Evolutionary conservation across 2,888 invertebrate species (phyloP).

Genomic region (Biston stratarius): DNA sequence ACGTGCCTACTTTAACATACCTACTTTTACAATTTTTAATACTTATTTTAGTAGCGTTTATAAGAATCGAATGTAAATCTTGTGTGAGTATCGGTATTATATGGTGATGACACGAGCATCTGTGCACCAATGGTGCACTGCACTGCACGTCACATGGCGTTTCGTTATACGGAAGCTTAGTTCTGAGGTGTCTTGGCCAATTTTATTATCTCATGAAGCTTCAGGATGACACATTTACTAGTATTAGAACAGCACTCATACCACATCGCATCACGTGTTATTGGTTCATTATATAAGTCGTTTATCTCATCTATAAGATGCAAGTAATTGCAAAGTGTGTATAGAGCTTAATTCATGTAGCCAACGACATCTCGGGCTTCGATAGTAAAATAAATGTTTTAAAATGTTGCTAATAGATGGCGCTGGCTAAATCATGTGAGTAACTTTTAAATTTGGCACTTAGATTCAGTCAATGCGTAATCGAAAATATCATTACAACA

Average conservation of each 20-base stretch:
- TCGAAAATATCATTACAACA: too few species aligned
- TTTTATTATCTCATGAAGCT: neutral
- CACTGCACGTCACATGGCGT: too few species aligned
- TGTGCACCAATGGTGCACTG: too few species aligned
- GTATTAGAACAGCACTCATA: conserved; percentile 20
- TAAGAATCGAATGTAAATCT: too few species aligned
- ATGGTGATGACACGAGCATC: too few species aligned
- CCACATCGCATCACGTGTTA: conserved; percentile 18
- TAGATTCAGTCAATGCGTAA: too few species aligned
- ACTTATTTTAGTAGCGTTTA: too few species aligned
- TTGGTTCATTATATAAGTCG: conserved; percentile 24
- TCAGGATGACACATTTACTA: neutral
- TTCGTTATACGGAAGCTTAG: too few species aligned
- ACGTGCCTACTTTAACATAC: too few species aligned
- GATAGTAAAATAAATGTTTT: conserved; percentile 3
- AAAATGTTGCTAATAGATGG: conserved; percentile 22
- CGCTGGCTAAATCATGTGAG: conserved; percentile 9
- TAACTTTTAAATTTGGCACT: neutral
- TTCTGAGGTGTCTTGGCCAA: neutral
- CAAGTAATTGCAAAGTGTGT: conserved; percentile 27
- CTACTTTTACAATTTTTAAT: too few species aligned
- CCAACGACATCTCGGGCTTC: conserved; percentile 29
- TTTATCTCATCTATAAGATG: conserved; percentile 4
- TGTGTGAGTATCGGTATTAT: too few species aligned
- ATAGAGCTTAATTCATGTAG: conserved; percentile 19